A percentile compares a stretch with the other conserved stretches of the same genome.
Evolutionary conservation across 2,797 vertebrate species (phyloP).

Genomic region (Otolemur crassicaudatus): DNA sequence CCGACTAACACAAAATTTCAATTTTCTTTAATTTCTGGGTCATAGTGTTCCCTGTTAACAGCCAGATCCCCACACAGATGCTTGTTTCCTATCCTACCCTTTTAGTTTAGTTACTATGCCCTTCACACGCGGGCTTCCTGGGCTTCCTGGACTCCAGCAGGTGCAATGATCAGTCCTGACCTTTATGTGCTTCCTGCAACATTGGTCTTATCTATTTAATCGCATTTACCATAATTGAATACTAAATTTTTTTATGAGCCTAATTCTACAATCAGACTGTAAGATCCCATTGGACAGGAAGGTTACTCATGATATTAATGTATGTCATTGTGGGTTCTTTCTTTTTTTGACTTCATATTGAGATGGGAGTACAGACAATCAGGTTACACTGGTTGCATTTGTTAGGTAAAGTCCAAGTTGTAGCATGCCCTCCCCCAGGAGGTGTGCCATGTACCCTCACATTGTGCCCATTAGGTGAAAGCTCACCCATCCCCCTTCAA

Average conservation of each 20-base stretch:
- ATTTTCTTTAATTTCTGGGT: not conserved
- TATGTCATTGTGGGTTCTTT: not conserved
- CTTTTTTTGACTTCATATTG: too few relatives aligned
- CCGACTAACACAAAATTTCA: not conserved
- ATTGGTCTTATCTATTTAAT: not conserved
- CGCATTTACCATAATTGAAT: not conserved
- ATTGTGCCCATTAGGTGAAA: too few relatives aligned
- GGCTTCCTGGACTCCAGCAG: not conserved
- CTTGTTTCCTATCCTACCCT: not conserved
- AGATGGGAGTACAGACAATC: too few relatives aligned
- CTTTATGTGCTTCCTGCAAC: not conserved
- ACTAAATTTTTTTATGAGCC: not conserved
- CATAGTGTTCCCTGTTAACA: not conserved
- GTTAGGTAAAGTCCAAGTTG: too few relatives aligned
- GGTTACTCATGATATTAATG: not conserved
- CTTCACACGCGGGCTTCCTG: not conserved
- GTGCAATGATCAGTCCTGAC: not conserved
- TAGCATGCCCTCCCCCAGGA: too few relatives aligned
- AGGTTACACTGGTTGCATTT: too few relatives aligned
- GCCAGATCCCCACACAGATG: not conserved
- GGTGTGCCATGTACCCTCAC: too few relatives aligned
- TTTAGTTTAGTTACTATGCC: not conserved
- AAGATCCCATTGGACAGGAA: not conserved
- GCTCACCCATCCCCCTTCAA: too few relatives aligned
- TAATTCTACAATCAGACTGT: not conserved